Conservation (phyloP, 1,140 invertebrate genomes). For the Acromyrmex charruanus region DNA sequence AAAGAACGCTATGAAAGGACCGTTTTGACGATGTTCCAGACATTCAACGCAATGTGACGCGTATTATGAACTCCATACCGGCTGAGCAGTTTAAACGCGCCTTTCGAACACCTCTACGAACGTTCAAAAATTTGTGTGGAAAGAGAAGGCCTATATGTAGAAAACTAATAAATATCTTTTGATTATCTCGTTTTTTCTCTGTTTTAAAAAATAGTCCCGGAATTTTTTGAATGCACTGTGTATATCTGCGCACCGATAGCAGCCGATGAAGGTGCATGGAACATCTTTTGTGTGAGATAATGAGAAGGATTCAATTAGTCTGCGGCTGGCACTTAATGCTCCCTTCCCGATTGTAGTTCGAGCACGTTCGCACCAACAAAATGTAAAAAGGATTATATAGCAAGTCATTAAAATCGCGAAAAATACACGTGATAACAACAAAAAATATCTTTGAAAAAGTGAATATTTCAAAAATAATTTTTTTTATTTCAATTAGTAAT, state of each 20-base stretch:
- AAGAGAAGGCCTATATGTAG: no score
- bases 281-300: slow-evolving; percentile 70
- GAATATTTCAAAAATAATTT: background rate
- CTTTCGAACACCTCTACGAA: no score
- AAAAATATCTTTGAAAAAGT: background rate
- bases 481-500: background rate
- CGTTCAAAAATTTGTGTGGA: no score
- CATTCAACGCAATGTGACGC: no score
- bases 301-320: slow-evolving; percentile 72
- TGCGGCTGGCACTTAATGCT: slow-evolving; percentile 64
- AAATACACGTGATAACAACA: background rate
- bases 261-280: background rate
- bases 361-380: slow-evolving; percentile 17
- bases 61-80: no score
- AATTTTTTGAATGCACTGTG: no score
- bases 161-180: no score
- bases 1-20: no score
- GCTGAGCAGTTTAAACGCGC: no score
- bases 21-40: no score
- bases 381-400: background rate
- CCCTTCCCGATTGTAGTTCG: slow-evolving; percentile 48
- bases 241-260: slow-evolving; percentile 38
- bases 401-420: background rate
- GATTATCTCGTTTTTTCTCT: no score
- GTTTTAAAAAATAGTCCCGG: no score